These are phyloP conservation scores for Tetragonisca angustula DNA, from an alignment of 2,888 invertebrate genomes.

Conservation along the genomic window DNA sequence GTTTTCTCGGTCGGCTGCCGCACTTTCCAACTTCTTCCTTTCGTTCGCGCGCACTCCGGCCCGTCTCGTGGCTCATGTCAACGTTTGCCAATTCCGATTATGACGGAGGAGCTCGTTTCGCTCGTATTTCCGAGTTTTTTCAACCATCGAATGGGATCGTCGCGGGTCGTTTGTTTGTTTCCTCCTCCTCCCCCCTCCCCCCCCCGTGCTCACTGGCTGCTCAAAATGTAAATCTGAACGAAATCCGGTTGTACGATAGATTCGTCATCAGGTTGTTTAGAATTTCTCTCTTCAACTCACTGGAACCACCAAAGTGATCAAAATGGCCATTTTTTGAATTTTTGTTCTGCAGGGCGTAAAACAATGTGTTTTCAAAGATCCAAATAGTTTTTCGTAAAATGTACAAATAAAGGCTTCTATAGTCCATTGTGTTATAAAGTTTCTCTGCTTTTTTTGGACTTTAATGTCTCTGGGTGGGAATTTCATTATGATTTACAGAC, in stretches of 20 bases:
- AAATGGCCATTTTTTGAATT: neutral
- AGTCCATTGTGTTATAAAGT: too few species aligned
- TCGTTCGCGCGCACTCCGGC: neutral
- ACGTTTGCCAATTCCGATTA: neutral
- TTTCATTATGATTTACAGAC: too few species aligned
- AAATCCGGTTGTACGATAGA: slow-evolving; percentile 1
- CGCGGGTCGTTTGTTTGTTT: neutral
- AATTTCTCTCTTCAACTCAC: neutral
- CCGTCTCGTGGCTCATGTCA: neutral
- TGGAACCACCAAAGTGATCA: too few species aligned
- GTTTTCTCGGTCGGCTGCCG: slow-evolving; percentile 53
- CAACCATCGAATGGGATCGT: neutral
- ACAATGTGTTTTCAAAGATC: too few species aligned
- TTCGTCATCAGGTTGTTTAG: neutral
- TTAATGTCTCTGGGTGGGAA: too few species aligned
- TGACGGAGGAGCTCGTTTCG: neutral
- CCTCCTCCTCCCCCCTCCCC: too few species aligned
- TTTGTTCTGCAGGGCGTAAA: too few species aligned
- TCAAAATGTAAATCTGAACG: neutral
- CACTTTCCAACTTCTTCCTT: slow-evolving; percentile 64
- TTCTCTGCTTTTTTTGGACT: too few species aligned
- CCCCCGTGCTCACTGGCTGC: neutral
- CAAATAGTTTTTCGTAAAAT: too few species aligned
- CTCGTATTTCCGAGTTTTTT: slow-evolving; percentile 10
- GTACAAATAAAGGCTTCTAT: too few species aligned